Evolutionary conservation across 2,888 invertebrate species (phyloP).

Genomic region (Oscheius onirici): DNA sequence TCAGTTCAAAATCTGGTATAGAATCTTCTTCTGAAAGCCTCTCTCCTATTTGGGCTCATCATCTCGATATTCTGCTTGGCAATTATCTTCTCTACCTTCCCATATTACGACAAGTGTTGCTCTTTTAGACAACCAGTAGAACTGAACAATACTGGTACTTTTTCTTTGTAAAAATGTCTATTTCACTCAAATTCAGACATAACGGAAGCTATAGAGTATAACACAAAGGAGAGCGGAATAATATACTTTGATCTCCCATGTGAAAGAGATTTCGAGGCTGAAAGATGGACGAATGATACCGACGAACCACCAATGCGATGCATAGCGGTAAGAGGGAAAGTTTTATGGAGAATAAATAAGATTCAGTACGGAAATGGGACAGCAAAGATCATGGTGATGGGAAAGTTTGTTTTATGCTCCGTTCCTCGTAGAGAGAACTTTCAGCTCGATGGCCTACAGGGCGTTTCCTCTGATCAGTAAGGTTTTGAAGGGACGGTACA

Average conservation of each 20-base stretch:
- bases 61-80: not conserved
- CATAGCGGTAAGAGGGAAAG: too few species aligned
- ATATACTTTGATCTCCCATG: slow-evolving; percentile 11
- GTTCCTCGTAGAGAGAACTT: too few species aligned
- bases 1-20: not conserved
- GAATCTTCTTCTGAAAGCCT: not conserved
- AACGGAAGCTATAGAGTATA: slow-evolving; percentile 9
- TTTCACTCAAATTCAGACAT: not conserved
- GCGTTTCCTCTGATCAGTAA: slow-evolving; percentile 2
- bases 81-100: not conserved
- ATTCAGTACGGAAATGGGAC: slow-evolving; percentile 13
- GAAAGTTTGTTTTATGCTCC: too few species aligned
- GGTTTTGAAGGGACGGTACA: slow-evolving; percentile 4
- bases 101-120: slow-evolving; percentile 14
- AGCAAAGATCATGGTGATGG: slow-evolving; percentile 6
- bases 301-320: slow-evolving; percentile 18
- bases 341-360: not conserved
- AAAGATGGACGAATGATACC: slow-evolving; percentile 3
- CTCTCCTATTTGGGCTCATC: not conserved
- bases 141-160: not conserved
- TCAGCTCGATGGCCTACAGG: slow-evolving; percentile 24
- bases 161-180: not conserved
- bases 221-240: not conserved
- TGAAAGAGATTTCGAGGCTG: not conserved
- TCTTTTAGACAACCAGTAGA: not conserved